Evolutionary conservation across 2,888 invertebrate species (phyloP).

Genomic region (Nysson spinosus): DNA sequence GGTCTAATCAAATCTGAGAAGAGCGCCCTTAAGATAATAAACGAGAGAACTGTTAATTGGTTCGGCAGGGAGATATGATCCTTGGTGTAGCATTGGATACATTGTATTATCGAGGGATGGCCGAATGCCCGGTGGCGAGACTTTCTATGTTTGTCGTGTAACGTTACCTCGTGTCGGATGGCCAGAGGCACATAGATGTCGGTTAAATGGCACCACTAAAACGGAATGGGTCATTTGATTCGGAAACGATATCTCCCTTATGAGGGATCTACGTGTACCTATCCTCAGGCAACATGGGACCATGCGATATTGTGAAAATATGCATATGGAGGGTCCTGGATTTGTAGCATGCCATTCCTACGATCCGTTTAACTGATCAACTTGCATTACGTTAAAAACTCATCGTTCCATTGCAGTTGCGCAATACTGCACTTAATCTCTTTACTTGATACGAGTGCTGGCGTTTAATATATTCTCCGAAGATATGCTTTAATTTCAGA

Average conservation of each 20-base stretch:
- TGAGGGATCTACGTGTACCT: constrained; percentile 67
- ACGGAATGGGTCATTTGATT: constrained; percentile 77
- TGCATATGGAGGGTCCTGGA: constrained; percentile 68
- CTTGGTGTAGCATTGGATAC: constrained; percentile 1
- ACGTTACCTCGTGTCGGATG: constrained; percentile 54
- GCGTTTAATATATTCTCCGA: too few relatives aligned
- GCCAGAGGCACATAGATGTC: constrained; percentile 73
- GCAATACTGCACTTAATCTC: too few relatives aligned
- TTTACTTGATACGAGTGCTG: too few relatives aligned
- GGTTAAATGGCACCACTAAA: constrained; percentile 74
- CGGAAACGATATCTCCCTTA: constrained; percentile 75
- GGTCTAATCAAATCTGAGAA: too few relatives aligned
- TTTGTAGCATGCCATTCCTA: constrained; percentile 47
- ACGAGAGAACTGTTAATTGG: constrained; percentile 46
- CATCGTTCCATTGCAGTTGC: constrained; percentile 19
- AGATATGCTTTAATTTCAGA: too few relatives aligned
- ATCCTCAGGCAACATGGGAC: constrained; percentile 48
- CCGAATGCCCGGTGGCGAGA: constrained; percentile 67
- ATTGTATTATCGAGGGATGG: constrained; percentile 47
- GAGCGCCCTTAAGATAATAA: constrained; percentile 19
- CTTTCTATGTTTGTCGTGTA: constrained; percentile 63
- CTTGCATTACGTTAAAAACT: constrained; percentile 4
- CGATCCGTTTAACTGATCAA: constrained; percentile 37
- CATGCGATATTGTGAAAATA: constrained; percentile 68
- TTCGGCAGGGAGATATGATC: constrained; percentile 14